A percentile compares a stretch with the other conserved stretches of the same genome.
Conservation (phyloP, 1,140 invertebrate genomes). For the Adoxophyes honmai region DNA sequence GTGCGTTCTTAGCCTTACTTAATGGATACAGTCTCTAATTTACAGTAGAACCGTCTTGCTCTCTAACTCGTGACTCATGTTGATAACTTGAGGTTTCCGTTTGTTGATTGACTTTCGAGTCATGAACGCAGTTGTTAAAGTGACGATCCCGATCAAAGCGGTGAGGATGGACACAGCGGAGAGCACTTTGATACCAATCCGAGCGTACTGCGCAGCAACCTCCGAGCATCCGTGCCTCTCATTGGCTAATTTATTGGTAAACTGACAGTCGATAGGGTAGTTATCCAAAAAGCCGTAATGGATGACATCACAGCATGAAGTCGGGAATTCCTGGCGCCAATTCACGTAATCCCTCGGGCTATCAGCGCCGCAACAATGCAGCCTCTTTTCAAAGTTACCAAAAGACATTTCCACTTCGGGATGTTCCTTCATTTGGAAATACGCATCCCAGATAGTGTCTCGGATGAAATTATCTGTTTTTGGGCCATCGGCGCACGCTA, state of each 20-base stretch:
- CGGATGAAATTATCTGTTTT: slow-evolving; percentile 56
- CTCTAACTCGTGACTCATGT: slow-evolving; percentile 45
- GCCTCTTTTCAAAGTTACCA: slow-evolving; percentile 48
- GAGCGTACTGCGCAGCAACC: slow-evolving; percentile 53
- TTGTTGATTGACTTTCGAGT: slow-evolving; percentile 35
- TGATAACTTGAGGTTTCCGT: slow-evolving; percentile 30
- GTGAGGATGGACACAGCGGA: slow-evolving; percentile 46
- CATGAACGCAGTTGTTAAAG: slow-evolving; percentile 33
- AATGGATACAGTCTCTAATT: slow-evolving; percentile 16
- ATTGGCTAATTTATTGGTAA: slow-evolving; percentile 62
- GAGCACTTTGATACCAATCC: slow-evolving; percentile 49
- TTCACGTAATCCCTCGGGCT: slow-evolving; percentile 62
- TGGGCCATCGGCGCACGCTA: slow-evolving; percentile 51
- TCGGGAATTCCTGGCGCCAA: slow-evolving; percentile 54
- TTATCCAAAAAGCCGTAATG: slow-evolving; percentile 57
- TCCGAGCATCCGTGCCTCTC: slow-evolving; percentile 58
- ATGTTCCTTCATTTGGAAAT: slow-evolving; percentile 47
- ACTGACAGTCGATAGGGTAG: slow-evolving; percentile 55
- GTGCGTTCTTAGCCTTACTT: not conserved
- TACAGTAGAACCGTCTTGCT: slow-evolving; percentile 64
- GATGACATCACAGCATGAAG: slow-evolving; percentile 59
- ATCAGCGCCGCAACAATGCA: slow-evolving; percentile 62
- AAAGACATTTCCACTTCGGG: slow-evolving; percentile 40
- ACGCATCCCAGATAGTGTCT: slow-evolving; percentile 65
- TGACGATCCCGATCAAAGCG: slow-evolving; percentile 42